phyloP scores from a whole-genome alignment of 2,113 vertebrate genomes.

The Hippocampus guttulatus region DNA sequence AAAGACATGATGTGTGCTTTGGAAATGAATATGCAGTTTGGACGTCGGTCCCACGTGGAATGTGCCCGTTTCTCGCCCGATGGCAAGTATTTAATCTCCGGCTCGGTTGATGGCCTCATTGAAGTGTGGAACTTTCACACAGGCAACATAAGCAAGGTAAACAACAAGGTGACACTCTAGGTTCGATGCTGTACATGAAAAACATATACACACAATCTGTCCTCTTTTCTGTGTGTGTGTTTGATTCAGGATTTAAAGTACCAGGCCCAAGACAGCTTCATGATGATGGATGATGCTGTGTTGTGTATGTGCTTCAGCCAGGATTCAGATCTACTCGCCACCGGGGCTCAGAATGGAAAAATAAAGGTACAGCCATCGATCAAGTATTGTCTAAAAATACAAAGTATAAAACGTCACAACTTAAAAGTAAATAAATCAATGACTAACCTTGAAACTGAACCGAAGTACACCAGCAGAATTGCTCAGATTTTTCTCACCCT shows the following conservation, averaged over 20 bases:
- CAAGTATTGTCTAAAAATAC: background rate
- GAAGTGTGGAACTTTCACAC: conserved; percentile 98
- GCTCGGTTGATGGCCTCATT: conserved; percentile 95
- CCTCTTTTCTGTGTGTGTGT: conserved; percentile 3
- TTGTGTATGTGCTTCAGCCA: conserved; percentile 94
- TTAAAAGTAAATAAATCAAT: too few species aligned
- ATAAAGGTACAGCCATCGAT: conserved; percentile 77
- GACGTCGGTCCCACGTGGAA: conserved; percentile 94
- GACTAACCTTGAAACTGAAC: too few species aligned
- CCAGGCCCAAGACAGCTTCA: conserved; percentile 96
- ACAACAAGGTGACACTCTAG: too few species aligned
- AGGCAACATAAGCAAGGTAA: conserved; percentile 93
- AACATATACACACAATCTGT: too few species aligned
- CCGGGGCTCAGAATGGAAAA: conserved; percentile 94
- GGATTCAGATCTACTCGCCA: conserved; percentile 91
- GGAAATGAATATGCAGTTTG: conserved; percentile 76
- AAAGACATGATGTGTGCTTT: background rate
- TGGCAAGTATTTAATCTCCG: conserved; percentile 92
- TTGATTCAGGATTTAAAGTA: conserved; percentile 88
- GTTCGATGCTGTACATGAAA: background rate
- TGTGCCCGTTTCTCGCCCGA: conserved; percentile 98
- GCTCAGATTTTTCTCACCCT: too few species aligned
- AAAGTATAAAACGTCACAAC: background rate
- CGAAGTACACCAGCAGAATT: too few species aligned
- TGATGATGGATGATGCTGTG: conserved; percentile 99